Conservation (phyloP, 2,888 invertebrate genomes). For the Urechis unicinctus region DNA sequence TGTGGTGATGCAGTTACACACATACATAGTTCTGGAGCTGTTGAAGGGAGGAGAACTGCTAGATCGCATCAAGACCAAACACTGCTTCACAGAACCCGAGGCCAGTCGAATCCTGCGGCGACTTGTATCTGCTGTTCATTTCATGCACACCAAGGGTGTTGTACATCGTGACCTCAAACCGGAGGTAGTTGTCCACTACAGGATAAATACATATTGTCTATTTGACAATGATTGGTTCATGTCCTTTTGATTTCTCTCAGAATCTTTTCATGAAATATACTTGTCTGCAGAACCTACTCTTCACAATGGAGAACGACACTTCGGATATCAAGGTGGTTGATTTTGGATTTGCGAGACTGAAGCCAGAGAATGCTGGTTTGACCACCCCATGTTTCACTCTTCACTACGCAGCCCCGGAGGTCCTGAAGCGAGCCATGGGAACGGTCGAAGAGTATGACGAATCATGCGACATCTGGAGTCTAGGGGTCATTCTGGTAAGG, state of each 20-base stretch:
- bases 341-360: slow-evolving; percentile 88
- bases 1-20: slow-evolving; percentile 71
- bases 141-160: slow-evolving; percentile 76
- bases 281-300: slow-evolving; percentile 61
- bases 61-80: slow-evolving; percentile 61
- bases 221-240: no score
- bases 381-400: slow-evolving; percentile 86
- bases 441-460: slow-evolving; percentile 65
- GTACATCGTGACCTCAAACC: slow-evolving; percentile 94
- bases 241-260: neutral
- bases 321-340: slow-evolving; percentile 82
- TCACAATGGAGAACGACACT: slow-evolving; percentile 57
- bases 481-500: slow-evolving; percentile 83
- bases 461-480: slow-evolving; percentile 91
- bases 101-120: slow-evolving; percentile 77
- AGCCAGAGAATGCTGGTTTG: slow-evolving; percentile 51
- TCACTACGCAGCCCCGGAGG: slow-evolving; percentile 93
- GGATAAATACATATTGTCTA: no score
- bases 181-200: slow-evolving; percentile 60
- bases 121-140: slow-evolving; percentile 74
- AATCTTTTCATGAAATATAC: neutral
- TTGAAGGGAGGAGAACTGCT: slow-evolving; percentile 77
- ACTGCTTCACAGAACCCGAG: slow-evolving; percentile 67
- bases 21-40: slow-evolving; percentile 84
- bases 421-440: slow-evolving; percentile 61